phyloP scores from a whole-genome alignment of 1,140 invertebrate species.

The Cydia splendana region DNA sequence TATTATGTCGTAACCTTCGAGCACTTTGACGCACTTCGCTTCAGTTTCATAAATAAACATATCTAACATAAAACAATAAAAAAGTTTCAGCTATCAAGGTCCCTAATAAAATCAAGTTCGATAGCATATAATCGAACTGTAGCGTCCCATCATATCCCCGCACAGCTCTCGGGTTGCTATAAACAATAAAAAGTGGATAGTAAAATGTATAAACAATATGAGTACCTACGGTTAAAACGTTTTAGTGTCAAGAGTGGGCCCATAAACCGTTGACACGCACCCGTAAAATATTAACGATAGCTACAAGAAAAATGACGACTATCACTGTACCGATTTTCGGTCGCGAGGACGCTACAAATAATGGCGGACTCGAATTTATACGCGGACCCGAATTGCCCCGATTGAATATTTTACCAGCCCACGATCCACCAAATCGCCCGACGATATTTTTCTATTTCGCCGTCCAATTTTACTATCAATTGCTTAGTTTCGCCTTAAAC shows the following conservation, averaged over 20 bases:
- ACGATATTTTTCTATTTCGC: constrained; percentile 77
- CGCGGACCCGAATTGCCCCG: constrained; percentile 75
- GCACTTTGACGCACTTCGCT: constrained; percentile 22
- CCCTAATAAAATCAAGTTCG: constrained; percentile 63
- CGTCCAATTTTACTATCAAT: constrained; percentile 76
- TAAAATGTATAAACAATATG: constrained; percentile 78
- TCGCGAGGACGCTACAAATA: constrained; percentile 75
- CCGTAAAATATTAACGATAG: constrained; percentile 78
- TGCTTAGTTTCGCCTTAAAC: constrained; percentile 76
- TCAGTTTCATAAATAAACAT: constrained; percentile 27
- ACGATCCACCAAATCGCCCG: constrained; percentile 73
- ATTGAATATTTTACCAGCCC: constrained; percentile 78
- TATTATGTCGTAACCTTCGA: constrained; percentile 15
- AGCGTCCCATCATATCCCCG: constrained; percentile 62
- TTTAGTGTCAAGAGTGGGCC: constrained; percentile 78
- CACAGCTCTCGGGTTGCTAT: constrained; percentile 62
- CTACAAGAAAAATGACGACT: constrained; percentile 77
- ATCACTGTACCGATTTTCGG: constrained; percentile 76
- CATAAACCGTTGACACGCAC: constrained; percentile 77
- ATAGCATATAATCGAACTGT: constrained; percentile 61
- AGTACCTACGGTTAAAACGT: constrained; percentile 69
- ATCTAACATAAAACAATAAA: constrained; percentile 27
- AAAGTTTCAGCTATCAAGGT: constrained; percentile 51
- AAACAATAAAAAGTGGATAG: constrained; percentile 74
- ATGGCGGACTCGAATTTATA: constrained; percentile 74